Conservation (phyloP, 2,113 vertebrate species). For the Toxotes jaculatrix region DNA sequence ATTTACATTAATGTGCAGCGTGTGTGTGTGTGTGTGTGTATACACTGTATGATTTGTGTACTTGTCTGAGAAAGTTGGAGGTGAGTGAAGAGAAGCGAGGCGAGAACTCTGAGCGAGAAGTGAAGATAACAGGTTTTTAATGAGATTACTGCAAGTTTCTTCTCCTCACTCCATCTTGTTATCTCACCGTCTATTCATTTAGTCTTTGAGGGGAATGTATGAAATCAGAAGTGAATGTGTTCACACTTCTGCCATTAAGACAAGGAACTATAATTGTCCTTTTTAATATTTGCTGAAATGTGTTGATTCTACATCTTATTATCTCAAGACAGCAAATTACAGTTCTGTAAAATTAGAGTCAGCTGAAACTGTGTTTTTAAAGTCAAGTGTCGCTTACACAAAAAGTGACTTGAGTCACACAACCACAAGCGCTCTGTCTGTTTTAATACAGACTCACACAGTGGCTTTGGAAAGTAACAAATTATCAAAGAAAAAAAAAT, state of each 20-base stretch:
- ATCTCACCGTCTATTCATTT: slow-evolving; percentile 29
- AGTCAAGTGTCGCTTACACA: background rate
- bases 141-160: slow-evolving; percentile 31
- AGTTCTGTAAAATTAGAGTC: slow-evolving; percentile 11
- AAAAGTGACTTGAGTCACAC: background rate
- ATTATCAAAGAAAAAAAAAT: background rate
- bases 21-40: slow-evolving; percentile 15
- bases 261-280: background rate
- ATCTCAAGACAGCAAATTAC: slow-evolving; percentile 11
- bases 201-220: slow-evolving; percentile 22
- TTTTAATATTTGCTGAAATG: slow-evolving; percentile 5
- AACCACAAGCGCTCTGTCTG: background rate
- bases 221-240: slow-evolving; percentile 33
- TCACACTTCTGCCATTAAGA: slow-evolving; percentile 20
- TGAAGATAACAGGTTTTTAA: slow-evolving; percentile 60
- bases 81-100: slow-evolving; percentile 46
- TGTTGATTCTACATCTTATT: slow-evolving; percentile 10
- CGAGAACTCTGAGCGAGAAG: slow-evolving; percentile 23
- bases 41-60: background rate
- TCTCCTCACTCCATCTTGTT: slow-evolving; percentile 21
- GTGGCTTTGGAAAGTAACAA: background rate
- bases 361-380: slow-evolving; percentile 1
- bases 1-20: background rate
- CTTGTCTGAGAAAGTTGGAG: slow-evolving; percentile 30
- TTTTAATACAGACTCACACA: background rate